Base-by-base conservation (phyloP, 35 echinoderm and acorn worm genomes). In the Chiridota heheva region DNA sequence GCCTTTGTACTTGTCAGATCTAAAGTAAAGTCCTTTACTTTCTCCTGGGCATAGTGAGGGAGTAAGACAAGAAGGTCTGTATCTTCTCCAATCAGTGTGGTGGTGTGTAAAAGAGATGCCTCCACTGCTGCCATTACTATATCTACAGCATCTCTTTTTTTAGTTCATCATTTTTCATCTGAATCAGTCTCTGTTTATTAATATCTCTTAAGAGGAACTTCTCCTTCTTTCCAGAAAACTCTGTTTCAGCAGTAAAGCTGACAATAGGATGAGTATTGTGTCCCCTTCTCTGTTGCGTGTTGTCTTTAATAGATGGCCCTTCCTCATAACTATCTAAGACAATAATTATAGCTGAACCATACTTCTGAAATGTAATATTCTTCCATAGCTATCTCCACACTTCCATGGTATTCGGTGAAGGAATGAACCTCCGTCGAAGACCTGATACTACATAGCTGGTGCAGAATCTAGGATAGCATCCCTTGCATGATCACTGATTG, bases 241-340 rank as follows among this genome's bases (percentile, higher is more conserved):
- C 63, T 38, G 31, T 78, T 13, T 44, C 39, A 27, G 56, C 56
- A 6, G 63, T 71, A 44, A 80, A 88, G 46, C 47, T 29, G 3
- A 88, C 76, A 58, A 80, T 49, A 58, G 85, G 85, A 40, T 80
- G 62, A 46, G 72, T 7, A 60, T 80, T 70, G 20, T 70, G 38
- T 44, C 85, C 75, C 7, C 76, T 42, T 58, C 85, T 15, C 36
- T 69, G 32, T 16, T 88, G 74, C 17, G 62, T 88, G 34, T 79
- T 88, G 65, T 88, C 85, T 39, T 88, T 88, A n/a, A 80, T 87
- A n/a, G 73, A 69, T 1, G 74, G 63, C 42, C 73, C 74, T 33
- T 34, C 45, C 12, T 16, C 28, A 77, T 77, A 77, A n/a, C n/a
- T n/a, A n/a, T n/a, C n/a, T n/a, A n/a, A n/a, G n/a, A n/a, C n/a